phyloP scores from a whole-genome alignment of 2,797 vertebrate species.

The Chloroceryle inda region DNA sequence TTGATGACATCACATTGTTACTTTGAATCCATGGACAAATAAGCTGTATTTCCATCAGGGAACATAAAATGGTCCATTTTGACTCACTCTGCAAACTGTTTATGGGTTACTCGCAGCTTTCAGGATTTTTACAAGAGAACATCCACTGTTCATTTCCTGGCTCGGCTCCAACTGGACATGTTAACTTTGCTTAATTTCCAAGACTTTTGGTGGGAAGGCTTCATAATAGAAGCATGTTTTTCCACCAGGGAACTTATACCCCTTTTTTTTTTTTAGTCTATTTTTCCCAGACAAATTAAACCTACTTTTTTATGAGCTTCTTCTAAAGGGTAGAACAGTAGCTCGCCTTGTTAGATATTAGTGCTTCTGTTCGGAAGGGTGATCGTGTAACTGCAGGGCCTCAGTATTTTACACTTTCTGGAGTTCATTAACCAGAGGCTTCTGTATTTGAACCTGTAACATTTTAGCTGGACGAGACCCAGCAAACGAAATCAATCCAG shows the following conservation, averaged over 20 bases:
- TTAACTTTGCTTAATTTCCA: constrained; percentile 84
- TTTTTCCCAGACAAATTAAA: constrained; percentile 81
- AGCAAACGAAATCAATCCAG: constrained; percentile 63
- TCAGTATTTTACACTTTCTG: constrained; percentile 61
- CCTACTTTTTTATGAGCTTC: constrained; percentile 75
- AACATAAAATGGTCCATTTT: constrained; percentile 82
- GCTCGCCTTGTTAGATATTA: constrained; percentile 74
- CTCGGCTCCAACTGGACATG: constrained; percentile 77
- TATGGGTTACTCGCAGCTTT: constrained; percentile 82
- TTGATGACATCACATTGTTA: constrained; percentile 83
- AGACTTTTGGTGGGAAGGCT: constrained; percentile 78
- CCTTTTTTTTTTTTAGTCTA: constrained; percentile 5
- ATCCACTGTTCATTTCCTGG: constrained; percentile 84
- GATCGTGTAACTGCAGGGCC: constrained; percentile 62
- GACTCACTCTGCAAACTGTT: constrained; percentile 84
- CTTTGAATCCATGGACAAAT: constrained; percentile 84
- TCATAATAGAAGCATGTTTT: constrained; percentile 77
- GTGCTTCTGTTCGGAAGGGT: constrained; percentile 67
- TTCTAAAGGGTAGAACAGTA: constrained; percentile 78
- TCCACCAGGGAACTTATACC: constrained; percentile 74
- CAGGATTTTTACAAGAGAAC: constrained; percentile 82
- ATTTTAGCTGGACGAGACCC: constrained; percentile 65
- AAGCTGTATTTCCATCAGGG: constrained; percentile 83
- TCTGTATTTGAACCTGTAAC: constrained; percentile 66
- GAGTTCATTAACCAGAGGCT: constrained; percentile 72